These are phyloP conservation scores for Sphaeridia pumilis DNA, from an alignment of 2,888 invertebrate species.

Conservation along the genomic window DNA sequence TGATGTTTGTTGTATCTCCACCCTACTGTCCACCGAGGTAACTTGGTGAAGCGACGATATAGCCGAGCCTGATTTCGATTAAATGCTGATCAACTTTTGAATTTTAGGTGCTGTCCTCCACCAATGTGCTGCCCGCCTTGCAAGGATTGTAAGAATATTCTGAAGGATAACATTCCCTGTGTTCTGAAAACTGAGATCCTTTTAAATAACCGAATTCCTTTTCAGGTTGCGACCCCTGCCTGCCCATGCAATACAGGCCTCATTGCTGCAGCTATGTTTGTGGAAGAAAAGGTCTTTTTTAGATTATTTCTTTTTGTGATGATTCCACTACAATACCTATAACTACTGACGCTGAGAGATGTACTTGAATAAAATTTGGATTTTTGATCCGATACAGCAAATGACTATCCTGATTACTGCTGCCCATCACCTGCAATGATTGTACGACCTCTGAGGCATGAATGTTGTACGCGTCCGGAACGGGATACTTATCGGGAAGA, in stretches of 20 bases:
- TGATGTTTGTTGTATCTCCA: slow-evolving; percentile 30
- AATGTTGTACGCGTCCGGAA: no score
- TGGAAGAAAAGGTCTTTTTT: slow-evolving; percentile 6
- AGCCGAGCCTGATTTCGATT: no score
- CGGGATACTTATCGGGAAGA: not conserved
- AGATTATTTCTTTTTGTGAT: no score
- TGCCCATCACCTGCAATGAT: slow-evolving; percentile 31
- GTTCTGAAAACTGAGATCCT: no score
- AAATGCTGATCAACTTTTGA: no score
- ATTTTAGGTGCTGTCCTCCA: slow-evolving; percentile 18
- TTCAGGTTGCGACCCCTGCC: slow-evolving; percentile 19
- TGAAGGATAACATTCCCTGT: no score
- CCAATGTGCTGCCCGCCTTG: slow-evolving; percentile 22
- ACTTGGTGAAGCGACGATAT: no score
- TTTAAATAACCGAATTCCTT: no score
- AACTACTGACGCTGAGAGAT: no score
- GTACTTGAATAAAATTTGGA: not conserved
- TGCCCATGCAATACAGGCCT: slow-evolving; percentile 17
- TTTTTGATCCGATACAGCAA: not conserved
- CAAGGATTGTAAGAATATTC: slow-evolving; percentile 16
- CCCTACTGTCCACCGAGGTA: slow-evolving; percentile 32
- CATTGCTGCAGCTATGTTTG: slow-evolving; percentile 17
- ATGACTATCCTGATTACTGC: slow-evolving; percentile 8
- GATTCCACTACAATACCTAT: no score
- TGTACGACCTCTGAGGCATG: slow-evolving; percentile 25